A percentile compares a stretch with the other conserved stretches of the same genome.
phyloP scores from a whole-genome alignment of 2,113 vertebrate genomes.

The Trematomus loennbergii region DNA sequence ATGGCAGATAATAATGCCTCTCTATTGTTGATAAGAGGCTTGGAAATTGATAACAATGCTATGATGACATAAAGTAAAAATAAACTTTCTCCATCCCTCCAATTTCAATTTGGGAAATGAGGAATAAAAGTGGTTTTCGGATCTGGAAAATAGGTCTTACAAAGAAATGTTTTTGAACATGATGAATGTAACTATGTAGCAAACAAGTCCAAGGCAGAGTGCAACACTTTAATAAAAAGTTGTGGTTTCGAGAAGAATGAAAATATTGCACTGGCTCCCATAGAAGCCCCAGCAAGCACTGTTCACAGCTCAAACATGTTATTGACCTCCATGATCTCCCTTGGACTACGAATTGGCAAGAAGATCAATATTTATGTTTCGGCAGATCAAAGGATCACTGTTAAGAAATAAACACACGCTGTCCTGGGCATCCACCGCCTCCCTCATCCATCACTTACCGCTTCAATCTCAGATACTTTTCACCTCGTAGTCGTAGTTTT shows the following conservation, averaged over 20 bases:
- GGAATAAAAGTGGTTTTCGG: neutral
- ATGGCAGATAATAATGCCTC: constrained; percentile 59
- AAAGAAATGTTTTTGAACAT: neutral
- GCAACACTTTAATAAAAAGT: constrained; percentile 14
- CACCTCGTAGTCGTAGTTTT: neutral
- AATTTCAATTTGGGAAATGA: constrained; percentile 35
- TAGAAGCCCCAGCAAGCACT: constrained; percentile 33
- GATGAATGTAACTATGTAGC: neutral
- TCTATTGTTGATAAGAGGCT: constrained; percentile 57
- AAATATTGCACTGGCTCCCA: constrained; percentile 36
- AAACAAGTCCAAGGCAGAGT: neutral
- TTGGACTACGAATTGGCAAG: constrained; percentile 31
- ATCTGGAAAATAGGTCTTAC: neutral
- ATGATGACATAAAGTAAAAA: constrained; percentile 19
- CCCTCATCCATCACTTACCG: constrained; percentile 8
- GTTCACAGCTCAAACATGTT: constrained; percentile 57
- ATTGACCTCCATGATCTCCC: constrained; percentile 54
- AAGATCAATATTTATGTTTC: constrained; percentile 70
- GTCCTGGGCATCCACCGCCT: constrained; percentile 22
- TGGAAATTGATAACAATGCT: constrained; percentile 44
- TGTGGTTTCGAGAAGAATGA: constrained; percentile 27
- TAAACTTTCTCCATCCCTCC: neutral
- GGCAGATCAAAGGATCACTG: constrained; percentile 53
- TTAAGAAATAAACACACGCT: constrained; percentile 54
- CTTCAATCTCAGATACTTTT: constrained; percentile 8